Conservation (phyloP, 2,888 invertebrate species). For the Teinopalpus imperialis region DNA sequence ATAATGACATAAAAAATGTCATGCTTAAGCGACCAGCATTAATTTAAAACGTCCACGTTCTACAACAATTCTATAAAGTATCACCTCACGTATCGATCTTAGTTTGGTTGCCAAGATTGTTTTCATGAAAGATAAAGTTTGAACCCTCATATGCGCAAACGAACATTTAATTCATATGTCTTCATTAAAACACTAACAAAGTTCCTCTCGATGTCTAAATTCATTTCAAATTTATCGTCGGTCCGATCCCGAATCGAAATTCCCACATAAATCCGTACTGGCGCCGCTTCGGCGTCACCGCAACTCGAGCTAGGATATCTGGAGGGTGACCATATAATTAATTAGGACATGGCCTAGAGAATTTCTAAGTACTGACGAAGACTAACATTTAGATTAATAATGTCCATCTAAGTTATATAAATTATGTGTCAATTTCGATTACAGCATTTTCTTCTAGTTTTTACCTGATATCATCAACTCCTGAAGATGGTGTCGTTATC, state of each 20-base stretch:
- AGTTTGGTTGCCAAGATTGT: not conserved
- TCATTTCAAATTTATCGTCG: slow-evolving; percentile 32
- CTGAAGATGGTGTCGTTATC: too few relatives aligned
- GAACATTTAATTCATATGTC: slow-evolving; percentile 13
- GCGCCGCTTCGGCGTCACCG: slow-evolving; percentile 51
- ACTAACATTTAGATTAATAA: too few relatives aligned
- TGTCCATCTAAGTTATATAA: too few relatives aligned
- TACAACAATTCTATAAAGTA: too few relatives aligned
- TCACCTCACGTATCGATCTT: not conserved
- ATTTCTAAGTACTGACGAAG: too few relatives aligned
- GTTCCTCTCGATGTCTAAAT: slow-evolving; percentile 34
- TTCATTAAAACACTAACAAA: slow-evolving; percentile 25
- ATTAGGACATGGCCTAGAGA: too few relatives aligned
- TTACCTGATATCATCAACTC: too few relatives aligned
- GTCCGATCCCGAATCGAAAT: slow-evolving; percentile 40
- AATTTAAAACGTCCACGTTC: too few relatives aligned
- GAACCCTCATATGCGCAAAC: not conserved
- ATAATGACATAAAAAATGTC: too few relatives aligned
- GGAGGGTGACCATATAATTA: slow-evolving; percentile 31
- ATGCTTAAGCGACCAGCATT: too few relatives aligned
- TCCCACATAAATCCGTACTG: slow-evolving; percentile 49
- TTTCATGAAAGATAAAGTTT: not conserved
- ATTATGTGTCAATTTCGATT: too few relatives aligned
- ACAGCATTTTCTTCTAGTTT: too few relatives aligned
- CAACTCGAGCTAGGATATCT: slow-evolving; percentile 44